Conservation (phyloP, 2,113 vertebrate genomes). For the Edolisoma coerulescens region DNA sequence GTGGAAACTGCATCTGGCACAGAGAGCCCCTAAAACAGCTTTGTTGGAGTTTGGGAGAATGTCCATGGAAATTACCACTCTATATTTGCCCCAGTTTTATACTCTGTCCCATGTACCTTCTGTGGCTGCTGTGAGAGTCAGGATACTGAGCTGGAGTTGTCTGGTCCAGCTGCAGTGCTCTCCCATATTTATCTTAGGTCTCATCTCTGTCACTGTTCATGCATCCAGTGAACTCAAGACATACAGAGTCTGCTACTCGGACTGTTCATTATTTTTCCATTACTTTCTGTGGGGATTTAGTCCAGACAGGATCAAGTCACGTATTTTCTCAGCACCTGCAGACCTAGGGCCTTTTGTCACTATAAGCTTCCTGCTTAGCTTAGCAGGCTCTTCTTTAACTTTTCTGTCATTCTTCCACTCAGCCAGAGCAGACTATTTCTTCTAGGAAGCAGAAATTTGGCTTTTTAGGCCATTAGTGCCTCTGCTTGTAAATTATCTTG, state of each 20-base stretch:
- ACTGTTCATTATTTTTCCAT: not conserved
- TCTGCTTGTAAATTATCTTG: conserved; percentile 8
- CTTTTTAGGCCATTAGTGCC: not conserved
- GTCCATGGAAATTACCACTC: not conserved
- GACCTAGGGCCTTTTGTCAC: not conserved
- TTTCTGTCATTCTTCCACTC: not conserved
- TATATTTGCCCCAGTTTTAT: not conserved
- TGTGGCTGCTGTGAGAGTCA: not conserved
- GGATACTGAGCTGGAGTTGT: not conserved
- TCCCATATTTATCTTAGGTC: not conserved
- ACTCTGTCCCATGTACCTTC: not conserved
- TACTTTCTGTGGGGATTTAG: not conserved
- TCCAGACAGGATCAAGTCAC: not conserved
- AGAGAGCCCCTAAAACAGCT: not conserved
- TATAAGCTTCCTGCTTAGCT: not conserved
- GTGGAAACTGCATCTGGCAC: not conserved
- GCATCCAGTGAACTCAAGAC: not conserved
- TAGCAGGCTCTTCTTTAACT: not conserved
- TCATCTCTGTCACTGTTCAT: not conserved
- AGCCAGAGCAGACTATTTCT: not conserved
- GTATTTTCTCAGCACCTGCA: not conserved
- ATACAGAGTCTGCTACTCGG: not conserved
- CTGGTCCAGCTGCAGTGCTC: not conserved
- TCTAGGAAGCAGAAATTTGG: not conserved
- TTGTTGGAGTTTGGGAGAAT: not conserved